Evolutionary conservation across 2,797 vertebrate species (phyloP).

Genomic region (Poliocrania exsul): DNA sequence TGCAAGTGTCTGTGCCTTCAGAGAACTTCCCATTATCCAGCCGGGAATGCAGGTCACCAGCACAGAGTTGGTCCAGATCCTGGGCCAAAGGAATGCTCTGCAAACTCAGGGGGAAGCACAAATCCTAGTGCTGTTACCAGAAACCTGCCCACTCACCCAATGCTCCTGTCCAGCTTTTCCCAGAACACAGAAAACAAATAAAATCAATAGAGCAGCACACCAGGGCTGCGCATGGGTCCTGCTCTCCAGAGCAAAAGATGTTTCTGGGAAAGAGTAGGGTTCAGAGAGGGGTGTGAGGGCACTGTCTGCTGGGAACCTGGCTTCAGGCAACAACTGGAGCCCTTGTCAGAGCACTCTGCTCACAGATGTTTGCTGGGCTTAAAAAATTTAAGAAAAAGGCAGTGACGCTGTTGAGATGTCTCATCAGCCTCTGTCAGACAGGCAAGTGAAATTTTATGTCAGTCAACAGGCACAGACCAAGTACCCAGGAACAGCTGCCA

Average conservation of each 20-base stretch:
- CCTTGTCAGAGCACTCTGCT: neutral
- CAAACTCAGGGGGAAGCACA: neutral
- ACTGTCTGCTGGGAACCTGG: neutral
- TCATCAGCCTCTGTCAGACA: no score
- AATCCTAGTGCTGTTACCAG: rapidly evolving
- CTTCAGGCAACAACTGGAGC: neutral
- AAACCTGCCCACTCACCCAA: neutral
- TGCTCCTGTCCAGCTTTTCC: neutral
- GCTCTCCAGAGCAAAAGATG: neutral
- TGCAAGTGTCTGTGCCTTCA: neutral
- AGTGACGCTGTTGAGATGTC: no score
- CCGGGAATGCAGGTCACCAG: neutral
- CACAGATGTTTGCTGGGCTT: neutral
- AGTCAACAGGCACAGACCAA: neutral
- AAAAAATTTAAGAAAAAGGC: neutral
- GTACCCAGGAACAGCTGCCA: neutral
- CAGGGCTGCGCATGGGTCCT: neutral
- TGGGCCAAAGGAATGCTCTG: rapidly evolving
- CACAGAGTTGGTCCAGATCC: rapidly evolving
- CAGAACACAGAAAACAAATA: neutral
- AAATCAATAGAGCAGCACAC: neutral
- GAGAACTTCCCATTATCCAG: neutral
- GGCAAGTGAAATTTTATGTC: neutral
- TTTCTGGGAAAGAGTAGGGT: neutral
- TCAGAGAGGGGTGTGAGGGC: neutral